Conservation (phyloP, 2,797 vertebrate species). For the Melanotaenia maccullochi region DNA sequence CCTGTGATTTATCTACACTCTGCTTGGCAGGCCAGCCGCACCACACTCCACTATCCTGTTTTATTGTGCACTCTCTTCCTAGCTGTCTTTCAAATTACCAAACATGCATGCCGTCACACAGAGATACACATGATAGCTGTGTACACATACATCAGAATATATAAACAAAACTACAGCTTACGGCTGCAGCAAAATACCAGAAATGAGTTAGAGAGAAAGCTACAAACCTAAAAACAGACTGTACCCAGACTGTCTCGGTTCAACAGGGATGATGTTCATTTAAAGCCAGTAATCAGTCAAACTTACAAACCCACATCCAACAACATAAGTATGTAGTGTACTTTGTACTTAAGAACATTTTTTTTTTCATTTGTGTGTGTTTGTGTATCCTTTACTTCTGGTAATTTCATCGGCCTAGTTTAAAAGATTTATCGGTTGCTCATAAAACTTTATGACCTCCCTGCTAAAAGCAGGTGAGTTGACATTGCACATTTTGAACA, state of each 20-base stretch:
- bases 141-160: slow-evolving; percentile 28
- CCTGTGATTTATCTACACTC: slow-evolving; percentile 78
- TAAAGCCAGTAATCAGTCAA: slow-evolving; percentile 33
- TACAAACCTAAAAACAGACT: slow-evolving; percentile 1
- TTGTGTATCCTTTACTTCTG: slow-evolving; percentile 17
- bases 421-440: slow-evolving; percentile 47
- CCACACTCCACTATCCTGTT: slow-evolving; percentile 56
- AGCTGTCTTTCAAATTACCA: slow-evolving; percentile 53
- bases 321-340: slow-evolving; percentile 28
- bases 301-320: neutral
- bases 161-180: slow-evolving; percentile 12
- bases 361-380: neutral
- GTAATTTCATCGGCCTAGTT: slow-evolving; percentile 32
- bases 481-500: slow-evolving; percentile 32
- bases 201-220: neutral
- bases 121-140: slow-evolving; percentile 2
- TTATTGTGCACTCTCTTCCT: slow-evolving; percentile 55
- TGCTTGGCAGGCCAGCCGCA: slow-evolving; percentile 50
- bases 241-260: slow-evolving; percentile 22
- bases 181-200: slow-evolving; percentile 15
- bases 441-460: slow-evolving; percentile 41
- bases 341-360: slow-evolving; percentile 16
- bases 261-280: slow-evolving; percentile 14
- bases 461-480: slow-evolving; percentile 42
- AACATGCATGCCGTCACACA: slow-evolving; percentile 8